phyloP scores from a whole-genome alignment of 1,140 invertebrate genomes.

The Bradysia coprophila region DNA sequence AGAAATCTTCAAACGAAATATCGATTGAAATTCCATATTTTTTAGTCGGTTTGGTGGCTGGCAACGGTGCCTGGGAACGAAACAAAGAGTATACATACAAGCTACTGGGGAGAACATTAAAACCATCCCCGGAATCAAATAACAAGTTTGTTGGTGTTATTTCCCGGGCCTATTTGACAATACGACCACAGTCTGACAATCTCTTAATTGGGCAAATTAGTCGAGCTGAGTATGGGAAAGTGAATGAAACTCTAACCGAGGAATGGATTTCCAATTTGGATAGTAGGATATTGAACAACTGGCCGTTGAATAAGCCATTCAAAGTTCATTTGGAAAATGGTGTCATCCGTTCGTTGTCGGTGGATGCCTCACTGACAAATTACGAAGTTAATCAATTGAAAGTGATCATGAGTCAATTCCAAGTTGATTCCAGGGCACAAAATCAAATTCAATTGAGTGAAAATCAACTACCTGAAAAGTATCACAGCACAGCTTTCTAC shows the following conservation, averaged over 20 bases:
- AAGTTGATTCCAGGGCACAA: constrained; percentile 34
- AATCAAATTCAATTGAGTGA: constrained; percentile 24
- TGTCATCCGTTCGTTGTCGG: constrained; percentile 9
- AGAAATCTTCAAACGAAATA: too few relatives aligned
- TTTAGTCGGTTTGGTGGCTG: constrained; percentile 1
- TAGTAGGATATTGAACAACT: constrained; percentile 23
- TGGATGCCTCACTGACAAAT: constrained; percentile 23
- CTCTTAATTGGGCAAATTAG: constrained; percentile 28
- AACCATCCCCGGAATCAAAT: constrained; percentile 27
- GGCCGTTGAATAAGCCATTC: constrained; percentile 34
- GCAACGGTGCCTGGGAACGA: constrained; percentile 27
- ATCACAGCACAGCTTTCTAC: constrained; percentile 28
- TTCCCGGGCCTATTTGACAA: constrained; percentile 28
- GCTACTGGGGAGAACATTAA: constrained; percentile 33
- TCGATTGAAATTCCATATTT: too few relatives aligned
- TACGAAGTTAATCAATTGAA: constrained; percentile 48
- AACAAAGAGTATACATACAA: constrained; percentile 38
- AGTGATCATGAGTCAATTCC: constrained; percentile 39
- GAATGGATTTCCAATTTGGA: constrained; percentile 26
- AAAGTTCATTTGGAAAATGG: constrained; percentile 37
- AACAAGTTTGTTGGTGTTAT: constrained; percentile 32
- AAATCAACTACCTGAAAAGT: constrained; percentile 26
- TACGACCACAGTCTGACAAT: constrained; percentile 28
- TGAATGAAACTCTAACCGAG: constrained; percentile 29
- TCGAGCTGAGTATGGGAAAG: constrained; percentile 29